Evolutionary conservation across 2,797 vertebrate genomes (phyloP).

Genomic region (Myotis myotis): DNA sequence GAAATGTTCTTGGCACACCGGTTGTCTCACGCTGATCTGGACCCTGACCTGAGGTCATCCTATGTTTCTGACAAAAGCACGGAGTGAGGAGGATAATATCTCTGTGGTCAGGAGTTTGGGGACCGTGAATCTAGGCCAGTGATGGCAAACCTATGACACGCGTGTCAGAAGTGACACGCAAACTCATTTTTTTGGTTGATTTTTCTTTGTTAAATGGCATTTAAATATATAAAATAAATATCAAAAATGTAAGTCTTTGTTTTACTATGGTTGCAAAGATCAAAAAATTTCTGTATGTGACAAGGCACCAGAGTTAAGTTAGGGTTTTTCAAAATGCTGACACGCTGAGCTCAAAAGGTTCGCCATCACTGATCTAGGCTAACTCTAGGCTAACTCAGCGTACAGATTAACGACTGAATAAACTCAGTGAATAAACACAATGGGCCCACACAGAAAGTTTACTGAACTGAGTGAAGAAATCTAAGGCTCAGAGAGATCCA

Average conservation of each 20-base stretch:
- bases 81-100: accelerated
- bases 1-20: background rate
- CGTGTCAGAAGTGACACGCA: no score
- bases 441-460: background rate
- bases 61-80: background rate
- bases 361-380: no score
- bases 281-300: no score
- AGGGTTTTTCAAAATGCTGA: no score
- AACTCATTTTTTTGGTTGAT: no score
- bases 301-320: no score
- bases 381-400: background rate
- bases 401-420: background rate
- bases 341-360: no score
- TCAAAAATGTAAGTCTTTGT: no score
- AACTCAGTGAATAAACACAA: background rate
- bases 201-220: no score
- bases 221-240: no score
- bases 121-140: background rate
- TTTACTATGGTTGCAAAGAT: no score
- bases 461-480: background rate
- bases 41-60: background rate
- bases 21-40: background rate
- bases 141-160: no score
- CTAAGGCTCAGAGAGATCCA: background rate
- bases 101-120: background rate